A percentile compares a stretch with the other conserved stretches of the same genome.
Conservation (phyloP, 2,797 vertebrate species). For the Malurus splendens region DNA sequence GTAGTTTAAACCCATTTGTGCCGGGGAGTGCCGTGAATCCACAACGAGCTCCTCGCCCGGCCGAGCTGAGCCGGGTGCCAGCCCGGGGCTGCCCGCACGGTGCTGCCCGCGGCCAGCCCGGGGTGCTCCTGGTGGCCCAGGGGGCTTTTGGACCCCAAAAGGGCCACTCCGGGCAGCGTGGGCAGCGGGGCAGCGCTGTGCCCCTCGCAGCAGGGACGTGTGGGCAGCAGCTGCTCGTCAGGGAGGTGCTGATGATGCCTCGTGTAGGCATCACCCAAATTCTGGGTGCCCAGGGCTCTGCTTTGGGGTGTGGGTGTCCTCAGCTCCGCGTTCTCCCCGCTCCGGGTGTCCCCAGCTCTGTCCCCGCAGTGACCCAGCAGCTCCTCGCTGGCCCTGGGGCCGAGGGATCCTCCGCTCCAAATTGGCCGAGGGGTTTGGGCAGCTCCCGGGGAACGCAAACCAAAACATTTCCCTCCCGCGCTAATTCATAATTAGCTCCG, state of each 20-base stretch:
- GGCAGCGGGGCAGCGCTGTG: rapidly evolving
- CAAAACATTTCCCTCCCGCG: slow-evolving; percentile 44
- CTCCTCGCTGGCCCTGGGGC: rapidly evolving
- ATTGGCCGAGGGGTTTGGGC: slow-evolving; percentile 15
- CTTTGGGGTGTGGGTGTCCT: not conserved
- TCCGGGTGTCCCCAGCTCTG: not conserved
- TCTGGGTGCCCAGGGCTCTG: not conserved
- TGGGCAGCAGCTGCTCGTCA: rapidly evolving
- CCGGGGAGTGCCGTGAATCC: slow-evolving; percentile 54
- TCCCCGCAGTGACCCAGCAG: rapidly evolving
- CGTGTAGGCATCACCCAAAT: rapidly evolving
- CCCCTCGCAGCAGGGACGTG: rapidly evolving
- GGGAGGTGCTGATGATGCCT: not conserved
- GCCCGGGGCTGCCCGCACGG: not conserved
- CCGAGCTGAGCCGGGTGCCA: not conserved
- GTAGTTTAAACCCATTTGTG: slow-evolving; percentile 66
- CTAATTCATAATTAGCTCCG: slow-evolving; percentile 48
- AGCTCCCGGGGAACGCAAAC: slow-evolving; percentile 31
- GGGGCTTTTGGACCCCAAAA: not conserved
- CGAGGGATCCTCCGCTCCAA: not conserved
- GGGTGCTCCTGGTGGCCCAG: not conserved
- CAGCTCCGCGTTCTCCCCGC: rapidly evolving
- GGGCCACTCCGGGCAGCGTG: rapidly evolving
- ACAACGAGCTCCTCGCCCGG: slow-evolving; percentile 30
- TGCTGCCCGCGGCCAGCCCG: not conserved